Evolutionary conservation across 2,888 invertebrate species (phyloP), one percentile per base, ranked within the genome.

Genomic region (Chesias legatella): DNA sequence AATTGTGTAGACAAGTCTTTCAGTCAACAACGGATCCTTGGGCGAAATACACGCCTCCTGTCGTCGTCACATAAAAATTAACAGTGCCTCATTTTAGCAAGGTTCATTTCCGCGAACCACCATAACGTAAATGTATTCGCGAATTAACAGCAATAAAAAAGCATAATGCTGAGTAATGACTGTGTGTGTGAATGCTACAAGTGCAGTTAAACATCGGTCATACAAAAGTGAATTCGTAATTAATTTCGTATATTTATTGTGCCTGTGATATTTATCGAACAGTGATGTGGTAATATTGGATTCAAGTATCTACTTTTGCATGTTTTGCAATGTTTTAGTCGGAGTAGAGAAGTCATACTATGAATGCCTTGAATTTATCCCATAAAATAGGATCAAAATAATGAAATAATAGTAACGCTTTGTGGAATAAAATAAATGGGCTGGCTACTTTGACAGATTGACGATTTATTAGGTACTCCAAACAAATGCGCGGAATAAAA

Each of bases 1-100:
- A 48, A 45, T 17, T 51, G 42, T 40, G 35, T 54, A 53, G 13
- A n/a, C 6, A 26, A 41, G 45, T 48, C 50, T 51, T 44, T 52
- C 55, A 56, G 56, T 58, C 52, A 53, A 51, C 48, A 44, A 29
- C 27, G 32, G 43, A 43, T 48, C 47, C 32, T 50, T 39, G 33
- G 29, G 47, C 47, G 50, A 45, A 45, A 37, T 46, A 46, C 50
- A 53, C 55, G 57, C 45, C 39, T 51, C 31, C 13, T 20, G 21
- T 22, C 7, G 26, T 21, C 9, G 8, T 3, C 7, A 22, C 10
- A 21, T 9, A 39, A 53, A 35, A 44, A 29, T 31, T 25, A 30
- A 33, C 47, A 26, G 36, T 39, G 32, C 1, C 1, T 7, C 23
- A 28, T 10, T 22, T 35, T 0, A 30, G 35, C 35, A 44, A 30